phyloP scores from a whole-genome alignment of 1,140 invertebrate genomes.

The Pachyrhynchus sulphureomaculatus region DNA sequence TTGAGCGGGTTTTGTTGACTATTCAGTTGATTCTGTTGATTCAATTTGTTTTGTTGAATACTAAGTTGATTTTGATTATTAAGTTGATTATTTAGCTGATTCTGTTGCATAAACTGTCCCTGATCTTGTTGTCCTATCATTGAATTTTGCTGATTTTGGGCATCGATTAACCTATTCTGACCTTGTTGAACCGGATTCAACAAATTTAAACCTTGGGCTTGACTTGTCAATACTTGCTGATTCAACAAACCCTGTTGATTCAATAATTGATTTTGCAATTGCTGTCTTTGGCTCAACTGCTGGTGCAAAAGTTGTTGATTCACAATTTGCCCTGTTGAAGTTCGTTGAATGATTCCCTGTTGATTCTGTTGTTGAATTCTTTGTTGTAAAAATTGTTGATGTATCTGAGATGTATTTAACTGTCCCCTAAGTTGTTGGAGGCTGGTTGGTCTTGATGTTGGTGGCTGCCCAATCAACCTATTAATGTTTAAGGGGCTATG shows the following conservation, averaged over 20 bases:
- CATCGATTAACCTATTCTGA: not conserved
- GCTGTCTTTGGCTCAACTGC: slow-evolving; percentile 39
- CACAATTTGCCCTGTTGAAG: slow-evolving; percentile 21
- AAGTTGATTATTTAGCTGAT: slow-evolving; percentile 3
- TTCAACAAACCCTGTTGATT: slow-evolving; percentile 35
- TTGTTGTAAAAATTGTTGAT: slow-evolving; percentile 45
- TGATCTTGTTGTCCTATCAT: slow-evolving; percentile 3
- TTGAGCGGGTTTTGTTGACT: not conserved
- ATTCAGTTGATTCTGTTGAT: not conserved
- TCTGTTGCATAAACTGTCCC: slow-evolving; percentile 2
- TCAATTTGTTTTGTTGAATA: not conserved
- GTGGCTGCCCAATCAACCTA: slow-evolving; percentile 33
- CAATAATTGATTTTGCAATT: slow-evolving; percentile 32
- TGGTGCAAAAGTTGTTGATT: slow-evolving; percentile 38
- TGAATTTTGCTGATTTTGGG: not conserved
- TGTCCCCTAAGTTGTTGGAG: slow-evolving; percentile 39
- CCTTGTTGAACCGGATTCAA: not conserved
- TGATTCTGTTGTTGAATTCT: slow-evolving; percentile 42
- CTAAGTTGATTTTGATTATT: not conserved
- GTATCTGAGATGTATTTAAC: slow-evolving; percentile 37
- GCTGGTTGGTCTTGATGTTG: slow-evolving; percentile 26
- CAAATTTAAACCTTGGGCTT: not conserved
- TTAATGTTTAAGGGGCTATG: slow-evolving; percentile 34
- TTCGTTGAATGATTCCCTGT: slow-evolving; percentile 34
- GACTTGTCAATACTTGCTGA: slow-evolving; percentile 19